phyloP scores from a whole-genome alignment of 1,140 invertebrate genomes.

The Formica exsecta region DNA sequence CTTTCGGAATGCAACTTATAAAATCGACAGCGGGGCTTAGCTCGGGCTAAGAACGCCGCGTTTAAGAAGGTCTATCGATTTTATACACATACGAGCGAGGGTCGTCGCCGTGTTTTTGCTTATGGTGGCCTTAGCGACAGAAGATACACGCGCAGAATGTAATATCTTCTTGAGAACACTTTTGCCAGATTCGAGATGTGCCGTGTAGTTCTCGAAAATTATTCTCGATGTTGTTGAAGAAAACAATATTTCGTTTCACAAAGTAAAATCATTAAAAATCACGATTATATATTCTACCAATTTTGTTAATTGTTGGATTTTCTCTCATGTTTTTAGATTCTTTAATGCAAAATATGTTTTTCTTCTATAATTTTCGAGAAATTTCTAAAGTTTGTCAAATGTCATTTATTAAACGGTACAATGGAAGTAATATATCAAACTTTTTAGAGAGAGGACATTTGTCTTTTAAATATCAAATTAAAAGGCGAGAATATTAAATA shows the following conservation, averaged over 20 bases:
- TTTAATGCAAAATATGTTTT: neutral
- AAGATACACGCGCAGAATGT: slow-evolving; percentile 36
- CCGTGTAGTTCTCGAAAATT: slow-evolving; percentile 21
- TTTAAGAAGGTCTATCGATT: slow-evolving; percentile 49
- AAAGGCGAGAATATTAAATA: neutral
- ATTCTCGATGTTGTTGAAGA: neutral
- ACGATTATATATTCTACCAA: neutral
- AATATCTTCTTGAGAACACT: slow-evolving; percentile 43
- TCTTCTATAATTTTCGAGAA: neutral
- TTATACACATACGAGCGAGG: slow-evolving; percentile 19
- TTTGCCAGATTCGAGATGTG: neutral
- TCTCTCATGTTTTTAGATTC: neutral
- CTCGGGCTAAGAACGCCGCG: neutral
- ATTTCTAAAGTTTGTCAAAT: slow-evolving; percentile 33
- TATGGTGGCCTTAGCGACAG: neutral
- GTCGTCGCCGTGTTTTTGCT: slow-evolving; percentile 23
- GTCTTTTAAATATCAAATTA: neutral
- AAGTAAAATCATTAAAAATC: neutral
- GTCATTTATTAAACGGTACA: neutral
- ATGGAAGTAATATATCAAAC: neutral
- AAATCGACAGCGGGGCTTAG: slow-evolving; percentile 32
- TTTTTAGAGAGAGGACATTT: too few species aligned
- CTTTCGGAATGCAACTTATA: slow-evolving; percentile 18
- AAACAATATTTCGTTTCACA: neutral
- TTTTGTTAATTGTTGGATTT: neutral